Evolutionary conservation across 2,888 invertebrate genomes (phyloP).

Genomic region (Agriotes lineatus): DNA sequence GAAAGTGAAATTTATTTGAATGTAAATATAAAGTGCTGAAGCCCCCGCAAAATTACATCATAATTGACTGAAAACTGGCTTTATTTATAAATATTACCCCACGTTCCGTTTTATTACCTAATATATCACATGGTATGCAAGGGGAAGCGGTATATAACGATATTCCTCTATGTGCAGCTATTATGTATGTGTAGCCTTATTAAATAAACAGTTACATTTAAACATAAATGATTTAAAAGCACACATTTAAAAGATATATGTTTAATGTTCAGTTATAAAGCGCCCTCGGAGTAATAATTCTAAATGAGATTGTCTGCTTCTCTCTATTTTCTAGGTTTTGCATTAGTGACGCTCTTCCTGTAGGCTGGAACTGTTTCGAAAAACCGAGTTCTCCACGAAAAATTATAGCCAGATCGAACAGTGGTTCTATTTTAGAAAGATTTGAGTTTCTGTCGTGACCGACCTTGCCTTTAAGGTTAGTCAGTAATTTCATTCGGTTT

Average conservation of each 20-base stretch:
- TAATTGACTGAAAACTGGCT: too few species aligned
- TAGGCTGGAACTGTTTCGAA: constrained; percentile 50
- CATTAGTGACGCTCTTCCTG: constrained; percentile 49
- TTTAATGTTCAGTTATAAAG: constrained; percentile 11
- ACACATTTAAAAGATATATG: constrained; percentile 5
- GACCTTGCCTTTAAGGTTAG: constrained; percentile 46
- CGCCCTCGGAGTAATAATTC: constrained; percentile 1
- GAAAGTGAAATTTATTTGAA: too few species aligned
- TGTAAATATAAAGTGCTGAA: too few species aligned
- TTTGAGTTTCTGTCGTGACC: constrained; percentile 53
- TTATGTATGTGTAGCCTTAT: constrained; percentile 2
- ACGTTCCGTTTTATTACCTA: too few species aligned
- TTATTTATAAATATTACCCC: too few species aligned
- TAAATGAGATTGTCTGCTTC: constrained; percentile 15
- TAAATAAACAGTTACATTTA: constrained; percentile 9
- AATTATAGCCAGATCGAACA: constrained; percentile 50
- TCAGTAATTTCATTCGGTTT: constrained; percentile 33
- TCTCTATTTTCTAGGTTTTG: constrained; percentile 49
- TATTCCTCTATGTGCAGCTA: not conserved
- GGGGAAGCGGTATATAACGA: not conserved
- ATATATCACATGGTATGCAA: not conserved
- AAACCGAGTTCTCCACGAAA: constrained; percentile 50
- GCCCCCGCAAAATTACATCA: too few species aligned
- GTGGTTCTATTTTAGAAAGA: constrained; percentile 52
- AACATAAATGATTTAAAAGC: constrained; percentile 8